phyloP scores from a whole-genome alignment of 2,797 vertebrate genomes.

The Schizopygopsis pylzovi region DNA sequence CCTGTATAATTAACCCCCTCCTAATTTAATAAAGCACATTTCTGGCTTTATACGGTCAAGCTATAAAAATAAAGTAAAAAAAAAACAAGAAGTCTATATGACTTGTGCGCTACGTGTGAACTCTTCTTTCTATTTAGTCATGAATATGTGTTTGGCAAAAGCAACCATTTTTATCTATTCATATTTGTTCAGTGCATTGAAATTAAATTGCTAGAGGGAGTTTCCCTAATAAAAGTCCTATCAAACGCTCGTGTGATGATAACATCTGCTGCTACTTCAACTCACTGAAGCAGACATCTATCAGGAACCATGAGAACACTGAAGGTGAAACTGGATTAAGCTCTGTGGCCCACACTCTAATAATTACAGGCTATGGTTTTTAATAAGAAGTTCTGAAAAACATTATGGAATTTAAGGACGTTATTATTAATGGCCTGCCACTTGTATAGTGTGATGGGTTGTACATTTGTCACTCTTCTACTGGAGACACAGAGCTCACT shows the following conservation, averaged over 20 bases:
- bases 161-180: neutral
- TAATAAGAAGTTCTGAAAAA: constrained; percentile 52
- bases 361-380: constrained; percentile 49
- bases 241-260: constrained; percentile 22
- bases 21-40: neutral
- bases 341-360: constrained; percentile 39
- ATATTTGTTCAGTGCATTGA: neutral
- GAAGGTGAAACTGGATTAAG: constrained; percentile 46
- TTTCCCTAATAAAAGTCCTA: neutral
- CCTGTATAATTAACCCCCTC: neutral
- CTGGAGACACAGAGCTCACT: neutral
- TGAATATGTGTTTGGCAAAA: neutral
- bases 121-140: neutral
- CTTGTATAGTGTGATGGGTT: neutral
- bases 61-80: neutral
- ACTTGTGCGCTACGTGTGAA: neutral
- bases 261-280: constrained; percentile 25
- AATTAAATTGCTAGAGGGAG: constrained; percentile 29
- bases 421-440: constrained; percentile 12
- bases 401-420: constrained; percentile 17
- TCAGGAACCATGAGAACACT: constrained; percentile 18
- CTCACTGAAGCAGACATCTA: constrained; percentile 18
- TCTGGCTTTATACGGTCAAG: neutral
- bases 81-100: neutral
- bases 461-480: constrained; percentile 16